A percentile compares a stretch with the other conserved stretches of the same genome.
Evolutionary conservation across 2,113 vertebrate species (phyloP).

Genomic region (Hymenochirus boettgeri): DNA sequence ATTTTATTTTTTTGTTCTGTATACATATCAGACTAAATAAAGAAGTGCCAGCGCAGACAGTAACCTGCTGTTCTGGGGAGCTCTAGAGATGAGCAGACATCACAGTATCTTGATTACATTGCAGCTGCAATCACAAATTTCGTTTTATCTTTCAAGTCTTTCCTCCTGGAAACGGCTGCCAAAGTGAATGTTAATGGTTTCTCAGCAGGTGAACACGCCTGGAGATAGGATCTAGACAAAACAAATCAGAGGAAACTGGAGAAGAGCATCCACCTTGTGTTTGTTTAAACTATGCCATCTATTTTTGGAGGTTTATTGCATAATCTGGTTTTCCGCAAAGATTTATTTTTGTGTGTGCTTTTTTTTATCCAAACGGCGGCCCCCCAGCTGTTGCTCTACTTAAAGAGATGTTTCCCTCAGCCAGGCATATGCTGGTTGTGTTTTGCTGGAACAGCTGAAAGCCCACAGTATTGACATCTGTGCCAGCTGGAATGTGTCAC

Average conservation of each 20-base stretch:
- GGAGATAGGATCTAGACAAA: slow-evolving; percentile 25
- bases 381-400: too few species aligned
- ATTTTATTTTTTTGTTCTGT: too few species aligned
- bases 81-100: slow-evolving; percentile 2
- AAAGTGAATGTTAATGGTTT: slow-evolving; percentile 15
- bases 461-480: too few species aligned
- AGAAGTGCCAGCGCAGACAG: slow-evolving; percentile 7
- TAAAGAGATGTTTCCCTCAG: too few species aligned
- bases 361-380: too few species aligned
- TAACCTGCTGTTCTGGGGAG: slow-evolving; percentile 15
- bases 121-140: slow-evolving; percentile 42
- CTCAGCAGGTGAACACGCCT: slow-evolving; percentile 25
- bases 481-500: too few species aligned
- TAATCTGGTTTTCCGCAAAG: too few species aligned
- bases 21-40: too few species aligned
- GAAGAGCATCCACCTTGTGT: slow-evolving; percentile 21
- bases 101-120: slow-evolving; percentile 28
- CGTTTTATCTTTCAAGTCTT: slow-evolving; percentile 29
- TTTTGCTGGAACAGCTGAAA: too few species aligned
- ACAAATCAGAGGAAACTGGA: slow-evolving; percentile 15
- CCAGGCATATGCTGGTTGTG: too few species aligned
- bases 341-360: too few species aligned
- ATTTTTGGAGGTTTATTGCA: too few species aligned
- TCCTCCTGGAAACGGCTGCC: slow-evolving; percentile 17
- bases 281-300: slow-evolving; percentile 18